These are phyloP conservation scores for Leptopilina clavipes DNA, from an alignment of 1,140 invertebrate genomes.

Conservation along the genomic window DNA sequence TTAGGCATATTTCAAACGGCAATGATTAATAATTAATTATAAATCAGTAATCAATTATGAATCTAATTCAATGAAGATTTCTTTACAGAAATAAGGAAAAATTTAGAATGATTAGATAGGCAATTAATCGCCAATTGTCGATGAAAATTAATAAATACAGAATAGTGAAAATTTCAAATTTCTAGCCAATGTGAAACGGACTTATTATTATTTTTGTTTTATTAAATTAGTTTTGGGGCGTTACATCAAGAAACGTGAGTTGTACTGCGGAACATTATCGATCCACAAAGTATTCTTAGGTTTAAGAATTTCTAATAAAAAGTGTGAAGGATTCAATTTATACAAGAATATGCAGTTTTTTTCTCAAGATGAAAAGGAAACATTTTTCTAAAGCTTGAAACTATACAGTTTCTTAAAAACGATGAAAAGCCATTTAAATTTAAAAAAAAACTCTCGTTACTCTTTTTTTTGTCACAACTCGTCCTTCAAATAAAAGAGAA, in stretches of 20 bases:
- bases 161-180: too few species aligned
- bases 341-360: neutral
- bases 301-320: constrained; percentile 6
- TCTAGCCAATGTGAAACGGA: neutral
- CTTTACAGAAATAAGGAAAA: too few species aligned
- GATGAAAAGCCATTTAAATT: neutral
- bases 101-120: too few species aligned
- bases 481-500: too few species aligned
- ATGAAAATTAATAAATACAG: too few species aligned
- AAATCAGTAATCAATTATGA: too few species aligned
- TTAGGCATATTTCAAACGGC: too few species aligned
- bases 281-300: constrained; percentile 40
- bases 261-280: constrained; percentile 54
- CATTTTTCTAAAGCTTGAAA: neutral
- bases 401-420: neutral
- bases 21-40: too few species aligned
- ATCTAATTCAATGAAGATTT: too few species aligned
- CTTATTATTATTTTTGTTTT: constrained; percentile 32
- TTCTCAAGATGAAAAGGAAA: neutral
- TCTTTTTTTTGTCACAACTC: too few species aligned
- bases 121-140: too few species aligned
- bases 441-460: too few species aligned
- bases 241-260: constrained; percentile 41
- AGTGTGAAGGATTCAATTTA: neutral
- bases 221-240: constrained; percentile 34